phyloP scores from a whole-genome alignment of 2,797 vertebrate genomes.

The Paramormyrops hopkinsi region DNA sequence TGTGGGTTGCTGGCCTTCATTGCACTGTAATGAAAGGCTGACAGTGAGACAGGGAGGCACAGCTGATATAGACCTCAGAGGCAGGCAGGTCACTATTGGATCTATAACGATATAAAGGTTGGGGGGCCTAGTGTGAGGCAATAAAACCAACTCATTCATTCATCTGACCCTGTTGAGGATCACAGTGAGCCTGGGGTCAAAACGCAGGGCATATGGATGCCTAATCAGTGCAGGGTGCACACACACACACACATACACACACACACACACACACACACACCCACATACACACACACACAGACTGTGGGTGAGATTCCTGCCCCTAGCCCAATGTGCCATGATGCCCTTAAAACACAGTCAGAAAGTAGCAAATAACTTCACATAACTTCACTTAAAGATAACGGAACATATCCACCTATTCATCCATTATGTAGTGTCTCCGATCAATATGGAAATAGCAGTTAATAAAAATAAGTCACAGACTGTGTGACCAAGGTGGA shows the following conservation, averaged over 20 bases:
- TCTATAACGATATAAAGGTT: background rate
- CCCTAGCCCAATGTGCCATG: background rate
- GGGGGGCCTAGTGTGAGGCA: background rate
- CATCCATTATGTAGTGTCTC: background rate
- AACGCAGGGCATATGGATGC: background rate
- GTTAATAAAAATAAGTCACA: background rate
- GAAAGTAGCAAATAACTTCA: background rate
- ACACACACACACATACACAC: background rate
- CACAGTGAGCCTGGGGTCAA: background rate
- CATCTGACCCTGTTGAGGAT: background rate
- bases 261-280: background rate
- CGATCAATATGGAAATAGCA: background rate
- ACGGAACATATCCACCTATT: background rate
- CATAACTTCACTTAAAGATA: background rate
- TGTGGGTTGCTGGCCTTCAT: constrained; percentile 73
- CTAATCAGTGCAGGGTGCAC: background rate
- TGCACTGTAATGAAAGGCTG: constrained; percentile 51
- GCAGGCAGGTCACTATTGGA: background rate
- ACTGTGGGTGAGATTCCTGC: background rate
- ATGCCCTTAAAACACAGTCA: background rate
- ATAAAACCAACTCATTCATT: background rate
- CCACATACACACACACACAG: background rate
- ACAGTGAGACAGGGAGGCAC: background rate
- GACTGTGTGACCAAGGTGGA: constrained; percentile 17
- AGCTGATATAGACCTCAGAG: background rate